Base-by-base conservation (phyloP, 2,797 vertebrate species). In the Phrynocephalus forsythii region DNA sequence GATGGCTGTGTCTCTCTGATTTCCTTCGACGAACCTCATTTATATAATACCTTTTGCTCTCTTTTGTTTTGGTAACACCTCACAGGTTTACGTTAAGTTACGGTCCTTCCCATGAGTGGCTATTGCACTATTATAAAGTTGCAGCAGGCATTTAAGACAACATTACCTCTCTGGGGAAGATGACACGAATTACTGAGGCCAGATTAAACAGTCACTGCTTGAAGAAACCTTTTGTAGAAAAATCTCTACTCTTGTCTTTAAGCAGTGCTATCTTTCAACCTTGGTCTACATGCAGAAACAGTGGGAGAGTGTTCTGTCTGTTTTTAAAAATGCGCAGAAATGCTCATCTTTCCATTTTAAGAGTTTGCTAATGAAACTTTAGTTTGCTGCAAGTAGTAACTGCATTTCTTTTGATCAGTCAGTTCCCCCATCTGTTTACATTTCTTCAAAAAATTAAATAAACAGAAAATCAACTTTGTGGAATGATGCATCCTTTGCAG, bases 51-150 rank as follows among this genome's bases (percentile, higher is more conserved):
- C 63, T 88, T 82, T 88, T 56, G 52, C 52, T 56, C 48, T 73
- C 0, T 0, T 94, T 95, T 44, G 38, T 93, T 88, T 95, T 92
- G 83, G 88, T 90, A 90, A 81, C 89, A 91, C 82, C 91, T 88
- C 90, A 86, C 94, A 90, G 79, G 83, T 92, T 94, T 93, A 50
- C 90, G 92, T 77, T 94, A 44, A 90, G 79, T 38, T 79, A 91
- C 66, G 63, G 77, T 79, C 79, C 73, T 90, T 89, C 87, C 60
- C 88, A 85, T 88, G 92, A 91, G 79, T 89, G 90, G 88, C 84
- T 90, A 84, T 92, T 91, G 89, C 66, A 83, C 67, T 80, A 56
- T 87, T 93, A 92, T 84, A 92, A 91, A 92, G 52, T 44, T 44
- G 38, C 83, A 91, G 88, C 75, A 82, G 67, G 24, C 48, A 73